A percentile compares a stretch with the other conserved stretches of the same genome.
Evolutionary conservation across 2,797 vertebrate species (phyloP).

Genomic region (Leptodactylus fallax): DNA sequence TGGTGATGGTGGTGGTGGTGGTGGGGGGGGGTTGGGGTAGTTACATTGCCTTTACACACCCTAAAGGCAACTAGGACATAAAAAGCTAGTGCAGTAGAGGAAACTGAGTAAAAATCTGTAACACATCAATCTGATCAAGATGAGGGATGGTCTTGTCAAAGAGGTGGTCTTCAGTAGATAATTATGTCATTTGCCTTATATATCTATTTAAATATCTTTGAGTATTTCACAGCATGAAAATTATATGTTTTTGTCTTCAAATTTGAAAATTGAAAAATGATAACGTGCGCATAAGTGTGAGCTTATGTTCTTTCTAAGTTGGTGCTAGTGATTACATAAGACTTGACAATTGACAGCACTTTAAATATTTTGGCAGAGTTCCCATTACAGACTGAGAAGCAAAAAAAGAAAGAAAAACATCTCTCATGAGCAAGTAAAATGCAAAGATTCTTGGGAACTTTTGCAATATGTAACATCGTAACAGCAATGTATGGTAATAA

Average conservation of each 20-base stretch:
- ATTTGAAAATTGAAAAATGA: conserved; percentile 14
- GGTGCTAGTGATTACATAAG: conserved; percentile 15
- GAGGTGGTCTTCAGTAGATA: no score
- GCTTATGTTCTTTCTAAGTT: conserved; percentile 33
- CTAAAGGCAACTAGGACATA: no score
- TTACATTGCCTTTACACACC: no score
- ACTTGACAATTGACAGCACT: conserved; percentile 42
- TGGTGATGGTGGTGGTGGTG: no score
- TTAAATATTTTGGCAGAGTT: conserved; percentile 48
- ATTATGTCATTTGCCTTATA: not conserved
- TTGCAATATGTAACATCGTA: conserved; percentile 2
- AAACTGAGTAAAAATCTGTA: no score
- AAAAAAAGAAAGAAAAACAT: conserved; percentile 26
- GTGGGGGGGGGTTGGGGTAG: no score
- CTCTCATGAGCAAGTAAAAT: conserved; percentile 29
- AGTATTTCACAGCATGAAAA: conserved; percentile 2
- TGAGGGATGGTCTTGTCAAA: no score
- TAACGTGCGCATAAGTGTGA: not conserved
- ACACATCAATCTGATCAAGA: no score
- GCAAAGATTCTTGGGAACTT: not conserved
- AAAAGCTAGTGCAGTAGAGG: no score
- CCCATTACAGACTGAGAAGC: conserved; percentile 13
- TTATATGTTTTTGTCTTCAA: not conserved
- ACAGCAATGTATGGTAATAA: not conserved
- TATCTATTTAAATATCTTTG: not conserved